phyloP scores from a whole-genome alignment of 2,113 vertebrate species.

The Mobula hypostoma region DNA sequence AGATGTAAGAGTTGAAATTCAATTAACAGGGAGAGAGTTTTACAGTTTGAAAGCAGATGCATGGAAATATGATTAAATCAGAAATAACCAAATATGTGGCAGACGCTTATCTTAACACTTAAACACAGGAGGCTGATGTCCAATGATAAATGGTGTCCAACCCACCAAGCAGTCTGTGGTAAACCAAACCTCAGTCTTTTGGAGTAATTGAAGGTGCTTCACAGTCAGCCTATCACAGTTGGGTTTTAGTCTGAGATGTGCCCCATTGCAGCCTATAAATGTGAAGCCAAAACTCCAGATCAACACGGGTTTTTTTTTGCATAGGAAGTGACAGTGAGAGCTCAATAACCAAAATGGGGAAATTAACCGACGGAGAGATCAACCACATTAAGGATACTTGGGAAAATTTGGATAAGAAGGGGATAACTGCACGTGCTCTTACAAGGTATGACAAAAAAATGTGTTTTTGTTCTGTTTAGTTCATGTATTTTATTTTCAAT shows the following conservation, averaged over 20 bases:
- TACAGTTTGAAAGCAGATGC: not conserved
- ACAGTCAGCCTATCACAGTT: not conserved
- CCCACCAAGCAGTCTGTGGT: not conserved
- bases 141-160: not conserved
- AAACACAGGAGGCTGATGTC: not conserved
- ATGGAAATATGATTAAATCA: not conserved
- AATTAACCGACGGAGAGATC: not conserved
- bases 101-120: not conserved
- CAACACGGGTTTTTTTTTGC: not conserved
- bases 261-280: not conserved
- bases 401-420: rapidly evolving
- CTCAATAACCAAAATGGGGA: too few relatives aligned
- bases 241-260: not conserved
- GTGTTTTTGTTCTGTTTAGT: not conserved
- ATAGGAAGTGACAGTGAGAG: not conserved
- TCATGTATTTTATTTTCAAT: not conserved
- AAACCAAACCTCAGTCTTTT: too few relatives aligned
- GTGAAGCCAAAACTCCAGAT: not conserved
- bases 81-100: not conserved
- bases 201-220: too few relatives aligned
- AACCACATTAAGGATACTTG: rapidly evolving
- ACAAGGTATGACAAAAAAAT: not conserved
- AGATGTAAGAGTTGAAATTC: not conserved
- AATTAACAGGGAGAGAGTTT: not conserved
- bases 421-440: rapidly evolving